Evolutionary conservation across 2,888 invertebrate species (phyloP).

Genomic region (Megaustenia siamemsis): DNA sequence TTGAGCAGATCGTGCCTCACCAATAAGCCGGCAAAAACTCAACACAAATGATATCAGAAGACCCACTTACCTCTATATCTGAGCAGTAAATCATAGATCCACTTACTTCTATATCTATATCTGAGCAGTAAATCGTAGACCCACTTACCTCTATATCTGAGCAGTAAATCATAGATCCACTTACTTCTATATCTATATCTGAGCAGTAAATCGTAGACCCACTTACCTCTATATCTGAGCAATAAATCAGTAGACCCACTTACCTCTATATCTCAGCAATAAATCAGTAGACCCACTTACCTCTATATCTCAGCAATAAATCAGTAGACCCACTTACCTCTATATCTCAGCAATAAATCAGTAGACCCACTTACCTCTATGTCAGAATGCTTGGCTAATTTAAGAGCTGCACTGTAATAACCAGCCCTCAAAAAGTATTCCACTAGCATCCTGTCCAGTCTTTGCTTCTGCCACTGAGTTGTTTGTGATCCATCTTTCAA

Average conservation of each 20-base stretch:
- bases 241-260: slow-evolving; percentile 80
- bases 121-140: slow-evolving; percentile 87
- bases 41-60: too few species aligned
- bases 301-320: too few species aligned
- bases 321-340: slow-evolving; percentile 76
- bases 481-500: slow-evolving; percentile 29
- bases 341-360: slow-evolving; percentile 87
- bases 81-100: not conserved
- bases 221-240: slow-evolving; percentile 82
- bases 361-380: slow-evolving; percentile 77
- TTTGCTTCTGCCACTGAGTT: slow-evolving; percentile 88
- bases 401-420: slow-evolving; percentile 95
- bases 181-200: too few species aligned
- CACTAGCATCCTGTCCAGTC: slow-evolving; percentile 97
- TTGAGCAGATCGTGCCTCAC: too few species aligned
- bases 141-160: slow-evolving; percentile 81
- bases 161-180: slow-evolving; percentile 85
- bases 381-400: slow-evolving; percentile 88
- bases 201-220: too few species aligned
- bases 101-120: slow-evolving; percentile 76
- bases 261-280: not conserved
- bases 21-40: too few species aligned
- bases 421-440: slow-evolving; percentile 97
- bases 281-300: not conserved
- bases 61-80: not conserved